Percentiles rank a stretch among this genome's conserved stretches.
These are phyloP conservation scores for Lordiphosa fenestrarum DNA, from an alignment of 2,888 invertebrate genomes.

Conservation along the genomic window DNA sequence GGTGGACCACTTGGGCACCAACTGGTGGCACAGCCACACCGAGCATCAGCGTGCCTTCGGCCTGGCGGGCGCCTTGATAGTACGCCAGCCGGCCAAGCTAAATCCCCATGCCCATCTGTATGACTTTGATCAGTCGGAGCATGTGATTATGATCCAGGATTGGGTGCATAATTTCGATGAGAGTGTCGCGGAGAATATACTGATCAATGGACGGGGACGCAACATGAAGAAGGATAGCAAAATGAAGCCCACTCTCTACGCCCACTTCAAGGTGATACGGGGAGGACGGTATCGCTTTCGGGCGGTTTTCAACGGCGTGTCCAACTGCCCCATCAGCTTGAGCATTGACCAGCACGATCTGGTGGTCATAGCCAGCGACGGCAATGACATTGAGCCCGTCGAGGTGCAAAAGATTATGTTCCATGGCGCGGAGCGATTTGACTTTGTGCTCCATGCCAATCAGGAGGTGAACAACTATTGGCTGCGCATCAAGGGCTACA, in stretches of 20 bases:
- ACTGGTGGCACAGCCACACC: slow-evolving; percentile 78
- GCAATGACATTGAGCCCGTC: slow-evolving; percentile 75
- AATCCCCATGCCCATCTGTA: slow-evolving; percentile 70
- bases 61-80: slow-evolving; percentile 68
- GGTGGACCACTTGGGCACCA: slow-evolving; percentile 72
- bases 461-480: slow-evolving; percentile 72
- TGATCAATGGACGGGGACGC: slow-evolving; percentile 75
- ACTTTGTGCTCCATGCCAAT: slow-evolving; percentile 75
- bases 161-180: slow-evolving; percentile 73
- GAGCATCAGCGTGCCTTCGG: slow-evolving; percentile 75
- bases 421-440: slow-evolving; percentile 75
- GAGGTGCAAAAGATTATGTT: slow-evolving; percentile 70
- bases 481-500: slow-evolving; percentile 75
- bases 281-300: slow-evolving; percentile 77
- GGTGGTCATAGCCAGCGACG: slow-evolving; percentile 73
- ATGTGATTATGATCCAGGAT: slow-evolving; percentile 74
- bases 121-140: slow-evolving; percentile 73
- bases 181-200: slow-evolving; percentile 64
- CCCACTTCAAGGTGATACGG: slow-evolving; percentile 63
- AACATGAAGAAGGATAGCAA: slow-evolving; percentile 50
- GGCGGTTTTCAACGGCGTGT: slow-evolving; percentile 73
- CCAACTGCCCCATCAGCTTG: slow-evolving; percentile 74
- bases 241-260: slow-evolving; percentile 59
- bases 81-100: slow-evolving; percentile 55
- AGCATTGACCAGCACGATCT: slow-evolving; percentile 73